phyloP scores from a whole-genome alignment of 2,888 invertebrate genomes.

The Drosophila pseudotalamancana region DNA sequence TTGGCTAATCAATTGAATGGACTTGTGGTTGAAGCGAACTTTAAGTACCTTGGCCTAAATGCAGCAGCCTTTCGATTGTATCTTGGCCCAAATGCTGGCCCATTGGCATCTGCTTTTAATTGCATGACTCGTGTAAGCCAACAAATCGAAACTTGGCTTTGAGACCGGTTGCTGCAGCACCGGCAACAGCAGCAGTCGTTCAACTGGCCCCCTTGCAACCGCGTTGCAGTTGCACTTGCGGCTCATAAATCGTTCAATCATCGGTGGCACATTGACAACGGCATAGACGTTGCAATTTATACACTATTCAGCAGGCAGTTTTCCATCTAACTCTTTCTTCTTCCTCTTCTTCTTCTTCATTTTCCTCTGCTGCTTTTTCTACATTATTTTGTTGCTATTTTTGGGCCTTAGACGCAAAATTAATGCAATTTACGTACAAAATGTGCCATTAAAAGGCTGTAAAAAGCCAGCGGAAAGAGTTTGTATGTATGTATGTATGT shows the following conservation, averaged over 20 bases:
- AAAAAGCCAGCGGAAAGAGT: constrained; percentile 1
- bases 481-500: no score
- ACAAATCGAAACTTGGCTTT: constrained; percentile 38
- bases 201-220: background rate
- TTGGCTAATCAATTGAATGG: constrained; percentile 18
- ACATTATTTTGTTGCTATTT: background rate
- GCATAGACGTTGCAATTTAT: constrained; percentile 42
- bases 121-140: constrained; percentile 56
- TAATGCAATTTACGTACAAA: constrained; percentile 76
- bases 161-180: constrained; percentile 33
- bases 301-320: background rate
- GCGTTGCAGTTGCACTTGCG: constrained; percentile 14
- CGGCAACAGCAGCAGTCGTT: no score
- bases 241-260: constrained; percentile 77
- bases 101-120: constrained; percentile 70
- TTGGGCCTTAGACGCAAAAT: constrained; percentile 56
- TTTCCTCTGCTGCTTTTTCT: background rate
- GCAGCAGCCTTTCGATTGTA: constrained; percentile 13
- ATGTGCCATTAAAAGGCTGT: constrained; percentile 69
- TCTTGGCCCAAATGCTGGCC: constrained; percentile 16
- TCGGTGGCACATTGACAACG: constrained; percentile 73
- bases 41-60: constrained; percentile 50
- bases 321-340: background rate
- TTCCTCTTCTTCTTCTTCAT: no score
- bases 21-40: background rate